These are phyloP conservation scores for Andrena hattorfiana DNA, from an alignment of 2,888 invertebrate species.

Conservation along the genomic window DNA sequence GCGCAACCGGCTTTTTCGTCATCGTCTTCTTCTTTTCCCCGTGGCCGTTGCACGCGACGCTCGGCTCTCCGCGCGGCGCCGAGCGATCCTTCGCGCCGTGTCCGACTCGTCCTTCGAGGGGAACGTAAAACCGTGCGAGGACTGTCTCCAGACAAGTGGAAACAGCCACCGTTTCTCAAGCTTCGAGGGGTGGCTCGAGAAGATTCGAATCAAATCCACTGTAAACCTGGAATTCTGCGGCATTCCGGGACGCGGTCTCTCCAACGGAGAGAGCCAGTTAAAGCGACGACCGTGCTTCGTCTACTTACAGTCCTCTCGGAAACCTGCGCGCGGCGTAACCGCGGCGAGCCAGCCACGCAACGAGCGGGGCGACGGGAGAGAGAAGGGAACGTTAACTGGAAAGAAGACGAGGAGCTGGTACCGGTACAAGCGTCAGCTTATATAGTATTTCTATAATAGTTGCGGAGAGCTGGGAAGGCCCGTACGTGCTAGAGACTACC, in stretches of 20 bases:
- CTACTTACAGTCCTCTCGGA: not conserved
- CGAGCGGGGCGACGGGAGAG: not conserved
- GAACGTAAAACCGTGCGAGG: no score
- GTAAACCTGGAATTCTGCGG: not conserved
- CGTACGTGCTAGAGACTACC: not conserved
- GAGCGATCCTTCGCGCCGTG: not conserved
- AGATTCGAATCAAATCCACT: no score
- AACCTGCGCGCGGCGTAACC: not conserved
- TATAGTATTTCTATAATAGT: not conserved
- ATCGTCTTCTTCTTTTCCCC: constrained; percentile 32
- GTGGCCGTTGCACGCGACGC: constrained; percentile 33
- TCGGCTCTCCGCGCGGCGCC: constrained; percentile 9
- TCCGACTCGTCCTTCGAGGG: not conserved
- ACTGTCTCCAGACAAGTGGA: no score
- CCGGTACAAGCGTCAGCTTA: constrained; percentile 1
- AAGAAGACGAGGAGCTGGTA: constrained; percentile 16
- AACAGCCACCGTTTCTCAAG: no score
- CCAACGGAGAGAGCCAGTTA: not conserved
- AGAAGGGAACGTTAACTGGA: not conserved
- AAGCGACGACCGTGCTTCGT: not conserved
- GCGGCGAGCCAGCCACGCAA: not conserved
- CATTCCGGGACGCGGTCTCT: not conserved
- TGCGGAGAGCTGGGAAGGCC: no score
- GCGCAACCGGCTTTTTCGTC: constrained; percentile 61
- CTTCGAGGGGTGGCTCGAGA: no score